A percentile compares a stretch with the other conserved stretches of the same genome.
Evolutionary conservation across 2,888 invertebrate genomes (phyloP).

Genomic region (Timandra comae): DNA sequence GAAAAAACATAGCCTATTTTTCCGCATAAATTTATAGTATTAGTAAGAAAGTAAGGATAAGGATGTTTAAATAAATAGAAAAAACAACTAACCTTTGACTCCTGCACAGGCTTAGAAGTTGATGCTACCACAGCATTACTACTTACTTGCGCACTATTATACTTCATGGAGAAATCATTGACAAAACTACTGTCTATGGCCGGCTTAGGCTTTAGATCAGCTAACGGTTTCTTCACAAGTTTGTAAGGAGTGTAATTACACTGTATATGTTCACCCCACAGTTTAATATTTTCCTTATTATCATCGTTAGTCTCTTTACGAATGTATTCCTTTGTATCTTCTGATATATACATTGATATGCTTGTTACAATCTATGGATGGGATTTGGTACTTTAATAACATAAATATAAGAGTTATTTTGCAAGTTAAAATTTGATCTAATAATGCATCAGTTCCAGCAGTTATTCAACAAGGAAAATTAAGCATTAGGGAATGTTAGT

Average conservation of each 20-base stretch:
- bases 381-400: no score
- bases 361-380: slow-evolving; percentile 67
- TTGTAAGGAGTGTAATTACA: slow-evolving; percentile 60
- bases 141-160: slow-evolving; percentile 31
- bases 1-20: no score
- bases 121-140: slow-evolving; percentile 23
- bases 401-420: no score
- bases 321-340: slow-evolving; percentile 65
- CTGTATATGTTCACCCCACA: slow-evolving; percentile 67
- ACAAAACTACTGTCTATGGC: slow-evolving; percentile 55
- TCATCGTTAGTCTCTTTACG: slow-evolving; percentile 43
- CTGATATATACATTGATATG: slow-evolving; percentile 61
- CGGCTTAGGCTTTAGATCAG: slow-evolving; percentile 52
- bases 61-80: slow-evolving; percentile 2
- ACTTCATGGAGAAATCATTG: slow-evolving; percentile 71
- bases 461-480: no score
- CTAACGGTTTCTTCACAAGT: slow-evolving; percentile 49
- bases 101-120: slow-evolving; percentile 23
- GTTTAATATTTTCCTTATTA: slow-evolving; percentile 47
- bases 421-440: no score
- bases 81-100: slow-evolving; percentile 44
- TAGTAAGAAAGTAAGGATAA: neutral
- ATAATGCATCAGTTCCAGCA: no score
- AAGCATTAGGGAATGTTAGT: no score
- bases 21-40: neutral